Conservation (phyloP, 2,888 invertebrate genomes). For the Alitta virens region DNA sequence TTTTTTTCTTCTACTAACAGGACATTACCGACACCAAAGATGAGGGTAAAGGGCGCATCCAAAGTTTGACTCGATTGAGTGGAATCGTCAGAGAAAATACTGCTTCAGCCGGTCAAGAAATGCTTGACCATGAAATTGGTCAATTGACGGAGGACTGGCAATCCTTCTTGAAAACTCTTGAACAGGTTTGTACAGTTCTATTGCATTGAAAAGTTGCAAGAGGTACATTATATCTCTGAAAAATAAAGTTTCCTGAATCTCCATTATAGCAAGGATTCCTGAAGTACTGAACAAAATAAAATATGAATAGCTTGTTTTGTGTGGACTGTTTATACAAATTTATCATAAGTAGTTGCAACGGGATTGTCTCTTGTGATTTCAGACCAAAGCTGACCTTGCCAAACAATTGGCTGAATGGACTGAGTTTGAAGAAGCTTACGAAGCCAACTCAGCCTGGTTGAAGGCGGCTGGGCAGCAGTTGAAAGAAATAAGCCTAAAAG, state of each 20-base stretch:
- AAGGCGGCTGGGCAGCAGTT: constrained; percentile 82
- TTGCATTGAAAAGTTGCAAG: no score
- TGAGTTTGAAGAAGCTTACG: constrained; percentile 84
- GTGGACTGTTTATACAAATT: no score
- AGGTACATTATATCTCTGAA: no score
- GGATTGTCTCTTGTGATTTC: neutral
- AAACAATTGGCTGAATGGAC: constrained; percentile 85
- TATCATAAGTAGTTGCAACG: no score
- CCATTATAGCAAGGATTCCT: no score
- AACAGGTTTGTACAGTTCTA: constrained; percentile 47
- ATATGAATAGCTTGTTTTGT: no score
- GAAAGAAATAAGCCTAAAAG: constrained; percentile 56
- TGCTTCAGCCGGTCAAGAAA: constrained; percentile 46
- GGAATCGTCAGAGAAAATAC: constrained; percentile 70
- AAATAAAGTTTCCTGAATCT: no score
- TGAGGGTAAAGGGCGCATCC: constrained; percentile 76
- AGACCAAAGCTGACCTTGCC: constrained; percentile 64
- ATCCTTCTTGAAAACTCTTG: constrained; percentile 42
- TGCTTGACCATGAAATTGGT: constrained; percentile 45
- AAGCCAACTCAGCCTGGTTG: constrained; percentile 83
- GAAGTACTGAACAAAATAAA: no score
- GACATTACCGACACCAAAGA: constrained; percentile 75
- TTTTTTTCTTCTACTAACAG: constrained; percentile 54
- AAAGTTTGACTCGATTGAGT: constrained; percentile 77
- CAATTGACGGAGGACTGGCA: constrained; percentile 49